Conservation (phyloP, 1,140 invertebrate genomes). For the Anastatus disparis region DNA sequence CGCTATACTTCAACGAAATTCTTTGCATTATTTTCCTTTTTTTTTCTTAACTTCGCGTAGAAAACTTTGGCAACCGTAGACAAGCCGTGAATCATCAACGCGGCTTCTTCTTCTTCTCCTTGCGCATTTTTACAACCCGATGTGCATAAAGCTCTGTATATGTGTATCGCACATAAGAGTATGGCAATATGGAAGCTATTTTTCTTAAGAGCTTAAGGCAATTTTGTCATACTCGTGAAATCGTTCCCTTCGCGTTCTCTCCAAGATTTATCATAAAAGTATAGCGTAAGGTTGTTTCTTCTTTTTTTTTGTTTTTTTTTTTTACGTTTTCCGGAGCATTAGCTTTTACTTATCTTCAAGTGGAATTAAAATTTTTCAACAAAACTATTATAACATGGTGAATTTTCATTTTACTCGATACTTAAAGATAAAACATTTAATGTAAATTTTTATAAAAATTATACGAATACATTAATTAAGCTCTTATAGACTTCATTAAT, state of each 20-base stretch:
- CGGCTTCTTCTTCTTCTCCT: background rate
- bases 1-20: background rate
- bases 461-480: too few relatives aligned
- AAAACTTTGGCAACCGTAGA: slow-evolving; percentile 33
- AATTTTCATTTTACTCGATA: too few relatives aligned
- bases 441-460: too few relatives aligned
- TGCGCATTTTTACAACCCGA: slow-evolving; percentile 19
- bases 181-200: slow-evolving; percentile 19
- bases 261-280: slow-evolving; percentile 18
- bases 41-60: too few relatives aligned
- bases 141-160: background rate
- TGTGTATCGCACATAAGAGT: too few relatives aligned
- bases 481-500: too few relatives aligned
- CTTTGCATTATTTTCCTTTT: too few relatives aligned
- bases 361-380: too few relatives aligned
- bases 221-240: slow-evolving; percentile 29
- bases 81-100: slow-evolving; percentile 30
- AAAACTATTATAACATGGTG: too few relatives aligned
- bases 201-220: slow-evolving; percentile 32
- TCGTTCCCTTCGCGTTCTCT: slow-evolving; percentile 2
- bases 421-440: too few relatives aligned
- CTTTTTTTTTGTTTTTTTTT: background rate
- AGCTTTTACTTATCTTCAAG: background rate
- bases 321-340: background rate
- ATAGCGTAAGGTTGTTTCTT: background rate